Conservation (phyloP, 37 sponge, comb jelly and placozoan genomes). For the Ianthella basta region DNA sequence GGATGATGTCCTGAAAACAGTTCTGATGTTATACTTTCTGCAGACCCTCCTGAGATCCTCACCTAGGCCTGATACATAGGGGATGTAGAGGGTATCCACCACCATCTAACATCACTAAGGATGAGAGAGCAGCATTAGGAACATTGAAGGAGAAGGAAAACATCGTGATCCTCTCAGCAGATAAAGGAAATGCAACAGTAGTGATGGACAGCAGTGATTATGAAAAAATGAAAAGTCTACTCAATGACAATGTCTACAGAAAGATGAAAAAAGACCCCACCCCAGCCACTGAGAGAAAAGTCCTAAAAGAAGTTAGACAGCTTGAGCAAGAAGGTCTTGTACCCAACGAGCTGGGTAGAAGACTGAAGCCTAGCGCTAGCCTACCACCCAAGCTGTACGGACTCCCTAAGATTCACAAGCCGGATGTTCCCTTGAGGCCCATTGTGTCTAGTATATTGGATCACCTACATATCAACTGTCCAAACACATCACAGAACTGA, state of each 20-base stretch:
- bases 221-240: not conserved
- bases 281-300: constrained; percentile 8
- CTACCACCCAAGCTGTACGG: constrained; percentile 4
- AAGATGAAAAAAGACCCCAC: constrained; percentile 25
- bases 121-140: constrained; percentile 1
- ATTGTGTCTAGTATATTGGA: constrained; percentile 10
- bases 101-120: constrained; percentile 15
- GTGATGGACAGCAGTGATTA: not conserved
- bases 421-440: not conserved
- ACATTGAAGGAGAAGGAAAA: not conserved
- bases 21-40: no score
- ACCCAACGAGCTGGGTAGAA: not conserved
- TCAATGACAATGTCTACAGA: not conserved
- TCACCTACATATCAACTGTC: constrained; percentile 1
- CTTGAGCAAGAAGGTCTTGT: not conserved
- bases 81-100: constrained; percentile 35
- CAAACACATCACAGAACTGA: not conserved
- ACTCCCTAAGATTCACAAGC: constrained; percentile 16
- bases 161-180: constrained; percentile 3
- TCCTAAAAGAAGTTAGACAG: no score
- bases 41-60: no score
- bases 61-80: no score
- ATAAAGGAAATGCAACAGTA: constrained; percentile 29
- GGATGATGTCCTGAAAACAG: no score
- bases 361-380: not conserved